Base-by-base conservation (phyloP, 2,113 vertebrate species). In the Gobiocypris rarus region DNA sequence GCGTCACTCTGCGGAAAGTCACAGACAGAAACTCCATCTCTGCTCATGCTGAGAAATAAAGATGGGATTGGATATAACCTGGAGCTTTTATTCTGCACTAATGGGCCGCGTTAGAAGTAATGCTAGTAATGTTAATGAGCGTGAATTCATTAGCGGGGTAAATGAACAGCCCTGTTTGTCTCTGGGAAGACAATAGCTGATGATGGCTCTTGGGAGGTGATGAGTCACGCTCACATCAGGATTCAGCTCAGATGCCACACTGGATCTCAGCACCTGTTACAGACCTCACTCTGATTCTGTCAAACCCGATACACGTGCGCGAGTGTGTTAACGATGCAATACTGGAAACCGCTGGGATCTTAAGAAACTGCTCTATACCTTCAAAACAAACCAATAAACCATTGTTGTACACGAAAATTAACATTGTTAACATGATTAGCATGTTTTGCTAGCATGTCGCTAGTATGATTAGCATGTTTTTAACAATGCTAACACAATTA, bases 201-300 rank as follows among this genome's bases (percentile, higher is more conserved):
- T 24, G 34, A 24, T 59, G 3, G 50, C 75, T 77, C 31, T 22
- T 34, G 31, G 76, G 56, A 65, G 78, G 73, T 84, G 78, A 74
- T 88, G 87, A 88, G 56, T 88, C 87, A 88, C 61, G 15, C 38
- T 31, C 17, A 17, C 63, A 79, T 88, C 70, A 80, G 48, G 15
- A 83, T 80, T 80, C 84, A 81, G 22, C 9, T 87, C 77, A 87
- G 70, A 79, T 59, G 11, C 24, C 45, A 38, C 31, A 22, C 15
- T 48, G 28, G 24, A 71, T 77, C 9, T 52, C 75, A 61, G 28
- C 22, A 45, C 28, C 59, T 78, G 81, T 24, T 24, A 45, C 52
- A 75, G 24, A 61, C 22, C 13, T 17, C 26, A 11, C 26, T 31
- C 8, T 28, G 17, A 45, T 5, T 58, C 43, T 82, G 50, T 58